Percentiles rank a stretch among this genome's conserved stretches.
Evolutionary conservation across 2,888 invertebrate species (phyloP).

Genomic region (Tipula vernalis): DNA sequence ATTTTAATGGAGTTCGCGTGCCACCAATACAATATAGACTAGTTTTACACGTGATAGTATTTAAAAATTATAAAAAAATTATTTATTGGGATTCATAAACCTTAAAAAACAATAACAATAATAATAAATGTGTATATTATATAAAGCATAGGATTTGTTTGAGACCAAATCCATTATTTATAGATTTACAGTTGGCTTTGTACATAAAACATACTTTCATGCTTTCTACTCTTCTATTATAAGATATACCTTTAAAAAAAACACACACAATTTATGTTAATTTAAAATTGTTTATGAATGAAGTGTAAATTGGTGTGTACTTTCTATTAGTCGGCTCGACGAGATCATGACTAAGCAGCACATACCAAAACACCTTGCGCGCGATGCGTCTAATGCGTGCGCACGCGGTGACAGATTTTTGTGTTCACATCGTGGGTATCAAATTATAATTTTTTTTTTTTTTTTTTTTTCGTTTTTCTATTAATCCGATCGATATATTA

Average conservation of each 20-base stretch:
- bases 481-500: background rate
- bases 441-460: background rate
- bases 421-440: background rate
- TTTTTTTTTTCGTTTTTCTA: too few relatives aligned
- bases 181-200: background rate
- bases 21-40: background rate
- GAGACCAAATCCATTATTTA: background rate
- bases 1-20: background rate
- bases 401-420: background rate
- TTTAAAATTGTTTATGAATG: background rate
- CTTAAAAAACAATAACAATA: background rate
- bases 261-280: background rate
- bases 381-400: background rate
- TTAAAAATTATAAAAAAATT: background rate
- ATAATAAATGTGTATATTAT: background rate
- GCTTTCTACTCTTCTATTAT: slow-evolving; percentile 4
- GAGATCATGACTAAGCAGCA: background rate
- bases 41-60: background rate
- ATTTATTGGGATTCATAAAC: background rate
- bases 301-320: background rate
- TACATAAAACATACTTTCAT: background rate
- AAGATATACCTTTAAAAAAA: background rate
- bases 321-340: background rate
- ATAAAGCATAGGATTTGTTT: background rate
- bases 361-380: background rate